phyloP scores from a whole-genome alignment of 2,888 invertebrate species.

The Melanostoma mellinum region DNA sequence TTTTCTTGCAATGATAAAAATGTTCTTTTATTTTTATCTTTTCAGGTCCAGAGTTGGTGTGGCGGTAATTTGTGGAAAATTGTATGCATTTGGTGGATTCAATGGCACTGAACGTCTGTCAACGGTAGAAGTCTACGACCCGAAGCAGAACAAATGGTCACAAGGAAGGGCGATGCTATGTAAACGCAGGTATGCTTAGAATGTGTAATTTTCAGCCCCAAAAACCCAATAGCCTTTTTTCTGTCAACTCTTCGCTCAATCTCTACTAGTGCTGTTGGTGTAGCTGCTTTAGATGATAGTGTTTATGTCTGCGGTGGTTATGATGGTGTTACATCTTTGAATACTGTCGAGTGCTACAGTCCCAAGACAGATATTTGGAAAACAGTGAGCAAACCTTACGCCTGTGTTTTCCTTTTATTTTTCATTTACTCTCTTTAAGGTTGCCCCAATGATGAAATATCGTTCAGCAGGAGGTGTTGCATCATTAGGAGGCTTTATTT shows the following conservation, averaged over 20 bases:
- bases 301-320: conserved; percentile 94
- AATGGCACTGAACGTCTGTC: conserved; percentile 91
- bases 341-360: conserved; percentile 91
- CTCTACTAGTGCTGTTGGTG: conserved; percentile 88
- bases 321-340: conserved; percentile 91
- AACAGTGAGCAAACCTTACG: conserved; percentile 82
- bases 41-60: conserved; percentile 90
- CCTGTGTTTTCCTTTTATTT: neutral
- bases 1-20: neutral
- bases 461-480: conserved; percentile 88
- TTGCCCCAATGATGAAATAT: conserved; percentile 82
- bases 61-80: conserved; percentile 89
- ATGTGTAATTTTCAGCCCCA: neutral
- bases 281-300: conserved; percentile 89
- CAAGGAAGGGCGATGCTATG: conserved; percentile 91
- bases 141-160: conserved; percentile 88
- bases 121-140: conserved; percentile 93
- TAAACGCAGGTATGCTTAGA: conserved; percentile 86
- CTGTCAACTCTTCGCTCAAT: conserved; percentile 58
- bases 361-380: conserved; percentile 89
- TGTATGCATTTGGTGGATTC: conserved; percentile 92
- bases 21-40: neutral
- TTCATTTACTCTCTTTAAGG: conserved; percentile 74
- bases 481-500: conserved; percentile 87
- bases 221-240: conserved; percentile 22